Evolutionary conservation across 1,140 invertebrate genomes (phyloP).

Genomic region (Tetragnatha versicolor): DNA sequence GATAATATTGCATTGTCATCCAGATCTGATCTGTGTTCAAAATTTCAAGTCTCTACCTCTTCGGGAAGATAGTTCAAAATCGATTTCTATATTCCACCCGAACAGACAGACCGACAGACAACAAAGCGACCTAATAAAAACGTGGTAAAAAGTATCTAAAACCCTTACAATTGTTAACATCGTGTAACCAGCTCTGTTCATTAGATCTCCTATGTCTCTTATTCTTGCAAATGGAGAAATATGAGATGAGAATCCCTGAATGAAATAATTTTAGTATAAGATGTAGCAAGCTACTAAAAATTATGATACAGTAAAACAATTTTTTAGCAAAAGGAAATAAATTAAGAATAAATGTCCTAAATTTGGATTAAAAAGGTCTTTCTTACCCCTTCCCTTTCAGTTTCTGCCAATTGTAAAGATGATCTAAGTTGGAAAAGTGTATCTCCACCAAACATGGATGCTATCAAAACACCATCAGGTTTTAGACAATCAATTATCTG

Average conservation of each 20-base stretch:
- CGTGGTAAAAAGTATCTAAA: neutral
- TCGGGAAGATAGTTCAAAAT: no score
- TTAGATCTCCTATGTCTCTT: slow-evolving; percentile 79
- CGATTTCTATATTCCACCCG: no score
- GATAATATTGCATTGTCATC: no score
- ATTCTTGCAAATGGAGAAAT: slow-evolving; percentile 93
- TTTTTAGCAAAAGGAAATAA: slow-evolving; percentile 8
- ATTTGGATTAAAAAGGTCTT: slow-evolving; percentile 6
- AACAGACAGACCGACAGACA: no score
- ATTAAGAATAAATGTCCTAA: neutral
- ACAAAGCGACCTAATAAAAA: no score
- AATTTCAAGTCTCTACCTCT: no score
- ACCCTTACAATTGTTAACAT: slow-evolving; percentile 89
- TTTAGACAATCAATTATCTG: slow-evolving; percentile 72
- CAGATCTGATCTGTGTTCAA: no score
- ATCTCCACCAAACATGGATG: slow-evolving; percentile 94
- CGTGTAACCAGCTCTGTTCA: slow-evolving; percentile 87
- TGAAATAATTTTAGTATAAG: slow-evolving; percentile 15
- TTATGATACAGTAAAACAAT: slow-evolving; percentile 68
- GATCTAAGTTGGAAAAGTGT: slow-evolving; percentile 92
- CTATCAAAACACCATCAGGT: slow-evolving; percentile 92
- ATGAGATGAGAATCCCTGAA: slow-evolving; percentile 84
- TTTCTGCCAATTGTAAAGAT: slow-evolving; percentile 91
- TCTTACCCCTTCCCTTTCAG: slow-evolving; percentile 81
- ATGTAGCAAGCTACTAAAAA: slow-evolving; percentile 66